Percentiles rank a stretch among this genome's conserved stretches.
Evolutionary conservation across 1,140 invertebrate genomes (phyloP).

Genomic region (Tetragonula clypearis): DNA sequence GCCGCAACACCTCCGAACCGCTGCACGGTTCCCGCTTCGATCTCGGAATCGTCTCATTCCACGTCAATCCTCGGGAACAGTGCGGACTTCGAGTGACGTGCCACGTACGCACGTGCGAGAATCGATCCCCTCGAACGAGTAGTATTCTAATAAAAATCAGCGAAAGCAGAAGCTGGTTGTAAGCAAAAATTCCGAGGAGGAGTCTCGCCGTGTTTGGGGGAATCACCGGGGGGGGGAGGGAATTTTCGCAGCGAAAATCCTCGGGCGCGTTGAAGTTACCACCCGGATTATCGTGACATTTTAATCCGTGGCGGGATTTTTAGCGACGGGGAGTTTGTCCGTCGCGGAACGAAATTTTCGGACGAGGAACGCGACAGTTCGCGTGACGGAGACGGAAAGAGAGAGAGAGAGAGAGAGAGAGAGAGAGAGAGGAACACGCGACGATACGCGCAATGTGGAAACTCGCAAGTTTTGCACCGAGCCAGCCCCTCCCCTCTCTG

Average conservation of each 20-base stretch:
- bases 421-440: too few species aligned
- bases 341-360: conserved; percentile 42
- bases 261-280: neutral
- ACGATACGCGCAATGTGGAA: neutral
- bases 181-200: neutral
- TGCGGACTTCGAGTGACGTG: too few species aligned
- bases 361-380: conserved; percentile 47
- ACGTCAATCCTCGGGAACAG: too few species aligned
- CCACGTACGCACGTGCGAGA: too few species aligned
- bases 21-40: too few species aligned
- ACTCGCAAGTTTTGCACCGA: conserved; percentile 56
- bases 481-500: conserved; percentile 38
- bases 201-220: neutral
- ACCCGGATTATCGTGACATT: conserved; percentile 12
- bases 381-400: conserved; percentile 16
- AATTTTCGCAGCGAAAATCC: neutral
- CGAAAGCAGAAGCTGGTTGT: too few species aligned
- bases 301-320: conserved; percentile 31
- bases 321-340: neutral
- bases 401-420: too few species aligned
- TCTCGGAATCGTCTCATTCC: too few species aligned
- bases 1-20: too few species aligned
- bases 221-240: neutral
- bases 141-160: too few species aligned
- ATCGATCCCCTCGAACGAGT: too few species aligned